Evolutionary conservation across 2,113 vertebrate species (phyloP), one percentile per base, ranked within the genome.

Genomic region (Barbus barbus): DNA sequence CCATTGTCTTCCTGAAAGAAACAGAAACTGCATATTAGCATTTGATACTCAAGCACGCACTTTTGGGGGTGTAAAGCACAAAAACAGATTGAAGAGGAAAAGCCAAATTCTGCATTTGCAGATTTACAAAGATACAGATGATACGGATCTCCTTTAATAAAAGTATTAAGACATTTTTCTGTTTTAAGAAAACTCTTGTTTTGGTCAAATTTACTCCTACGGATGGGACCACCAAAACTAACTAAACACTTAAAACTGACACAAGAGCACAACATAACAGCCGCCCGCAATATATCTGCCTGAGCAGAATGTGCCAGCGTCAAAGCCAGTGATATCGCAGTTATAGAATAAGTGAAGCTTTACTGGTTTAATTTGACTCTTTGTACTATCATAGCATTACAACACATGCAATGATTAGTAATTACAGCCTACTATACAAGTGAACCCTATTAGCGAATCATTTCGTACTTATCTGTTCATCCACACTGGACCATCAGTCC

Each of bases 1-100:
- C 93, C 95, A 90, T 96, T 95, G 88, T 96, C 95, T 86, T 95
- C 96, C 96, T 98, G 90, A 69, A 89, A 83, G 86, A 83, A 76
- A 51, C n/a, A 79, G 53, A 44, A 79, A 65, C 16, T 0, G 18
- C 16, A 46, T 65, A 46, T 44, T 28, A 80, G 18, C 9, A 65
- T 28, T 31, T 20, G 14, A 80, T 22, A 22, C 36, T 9, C 24
- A 5, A 18, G 13, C 31, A 60, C 31, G 38, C 28, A 7, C 48
- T 36, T 22, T 14, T 13, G 11, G 1, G 13, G 60, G 76, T 18
- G 7, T 38, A 26, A 71, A 71, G 67, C 67, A 13, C n/a, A 11
- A 22, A 38, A 71, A 20, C 28, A 18, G 16, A 18, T 20, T 3
- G 13, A 61, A 61, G 1, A 26, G 12, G 24, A 26, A 26, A 2